Base-by-base conservation (phyloP, 2,113 vertebrate species). In the Eira barbara region DNA sequence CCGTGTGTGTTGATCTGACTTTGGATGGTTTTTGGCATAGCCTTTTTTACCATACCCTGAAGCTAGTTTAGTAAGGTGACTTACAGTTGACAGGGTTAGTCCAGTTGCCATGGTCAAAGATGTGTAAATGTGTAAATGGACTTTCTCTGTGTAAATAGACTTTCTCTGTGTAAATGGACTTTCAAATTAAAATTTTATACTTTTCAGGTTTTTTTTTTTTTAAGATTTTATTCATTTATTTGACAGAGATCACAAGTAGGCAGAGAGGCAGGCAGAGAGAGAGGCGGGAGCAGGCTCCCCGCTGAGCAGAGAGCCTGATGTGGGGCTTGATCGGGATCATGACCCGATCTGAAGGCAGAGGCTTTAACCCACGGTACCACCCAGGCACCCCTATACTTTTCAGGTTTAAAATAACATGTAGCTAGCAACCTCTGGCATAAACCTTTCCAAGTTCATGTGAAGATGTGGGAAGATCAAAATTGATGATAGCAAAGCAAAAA, bases 151-250 rank as follows among this genome's bases (percentile, higher is more conserved):
- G 3, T 83, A 67, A 93, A 81, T 59, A 20, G 25, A 59, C 18
- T 73, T 89, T 80, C 57, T 57, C 57, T 8, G 4, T 45, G 2
- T 83, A 67, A 93, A 81, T 67, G 29, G 25, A 59, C 11, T 73
- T 89, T 80, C 57, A 31, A 39, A 78, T 69, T 52, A 79, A 93
- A 86, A 27, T 36, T 34, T 89, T 74, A 4, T 34, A 15, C 55
- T 87, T 97, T 55, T 65, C 49, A 89, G 49, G 5, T 83, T 94
- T 90, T 87, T 97, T 55, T 55, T 47, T 55, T 52, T 52, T 52
- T 1, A 55, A 55, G 52, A 55, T 55, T 18, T 55, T 55, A 55
- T 55, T 18, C 52, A 55, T 55, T 55, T 55, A 55, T 55, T 55
- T 55, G 52, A 55, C 52, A 55, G 52, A 55, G 52, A 55, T 55